Percentiles rank a stretch among this genome's conserved stretches.
Conservation (phyloP, 2,797 vertebrate species). For the Poecilia picta region DNA sequence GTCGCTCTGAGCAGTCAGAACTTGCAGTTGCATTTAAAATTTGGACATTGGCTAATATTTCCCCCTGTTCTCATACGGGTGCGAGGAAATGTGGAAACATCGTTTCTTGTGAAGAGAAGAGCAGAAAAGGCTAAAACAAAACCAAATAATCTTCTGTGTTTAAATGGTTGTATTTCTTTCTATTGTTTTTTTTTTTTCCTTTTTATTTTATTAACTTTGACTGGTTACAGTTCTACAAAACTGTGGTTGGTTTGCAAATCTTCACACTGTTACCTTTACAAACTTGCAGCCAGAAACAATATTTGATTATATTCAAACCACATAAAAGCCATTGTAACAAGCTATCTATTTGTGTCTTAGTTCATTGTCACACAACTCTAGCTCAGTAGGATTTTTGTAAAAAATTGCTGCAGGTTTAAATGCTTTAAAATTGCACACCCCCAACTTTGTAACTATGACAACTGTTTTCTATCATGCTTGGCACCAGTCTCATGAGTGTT, state of each 20-base stretch:
- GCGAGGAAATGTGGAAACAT: conserved; percentile 50
- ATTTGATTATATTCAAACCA: conserved; percentile 23
- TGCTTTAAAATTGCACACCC: conserved; percentile 15
- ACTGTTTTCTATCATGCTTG: conserved; percentile 23
- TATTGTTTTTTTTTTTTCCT: not conserved
- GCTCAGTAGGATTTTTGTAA: not conserved
- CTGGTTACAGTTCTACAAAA: not conserved
- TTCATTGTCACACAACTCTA: conserved; percentile 13
- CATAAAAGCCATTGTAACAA: conserved; percentile 12
- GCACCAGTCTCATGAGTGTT: conserved; percentile 32
- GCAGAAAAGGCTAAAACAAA: conserved; percentile 53
- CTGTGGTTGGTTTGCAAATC: conserved; percentile 16
- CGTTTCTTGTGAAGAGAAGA: conserved; percentile 44
- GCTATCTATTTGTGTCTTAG: not conserved
- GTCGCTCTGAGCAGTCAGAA: conserved; percentile 43
- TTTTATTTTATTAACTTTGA: not conserved
- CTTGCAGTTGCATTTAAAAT: conserved; percentile 48
- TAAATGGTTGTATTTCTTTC: conserved; percentile 20
- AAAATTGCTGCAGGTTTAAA: conserved; percentile 8
- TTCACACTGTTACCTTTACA: conserved; percentile 6
- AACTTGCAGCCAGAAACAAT: conserved; percentile 31
- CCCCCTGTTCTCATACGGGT: conserved; percentile 39
- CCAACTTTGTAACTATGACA: conserved; percentile 44
- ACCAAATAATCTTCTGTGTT: conserved; percentile 35
- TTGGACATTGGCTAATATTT: conserved; percentile 45